phyloP scores from a whole-genome alignment of 2,888 invertebrate genomes.

The Hirtodrosophila histrioides region DNA sequence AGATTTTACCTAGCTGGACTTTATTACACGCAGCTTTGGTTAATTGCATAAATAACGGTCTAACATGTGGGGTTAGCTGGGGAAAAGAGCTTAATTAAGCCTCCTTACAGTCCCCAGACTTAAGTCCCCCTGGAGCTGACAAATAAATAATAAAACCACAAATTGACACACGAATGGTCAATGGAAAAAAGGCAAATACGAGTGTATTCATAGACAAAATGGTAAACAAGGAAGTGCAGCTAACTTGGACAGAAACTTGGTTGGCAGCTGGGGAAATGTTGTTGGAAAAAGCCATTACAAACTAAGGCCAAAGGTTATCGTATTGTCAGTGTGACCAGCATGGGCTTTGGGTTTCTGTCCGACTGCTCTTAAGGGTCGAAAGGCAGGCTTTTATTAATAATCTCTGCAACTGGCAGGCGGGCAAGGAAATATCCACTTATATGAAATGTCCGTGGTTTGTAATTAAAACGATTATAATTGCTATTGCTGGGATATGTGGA shows the following conservation, averaged over 20 bases:
- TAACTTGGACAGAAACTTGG: constrained; percentile 8
- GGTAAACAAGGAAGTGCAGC: constrained; percentile 51
- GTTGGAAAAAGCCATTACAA: constrained; percentile 45
- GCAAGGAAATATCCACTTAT: constrained; percentile 54
- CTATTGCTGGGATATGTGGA: constrained; percentile 26
- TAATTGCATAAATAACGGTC: constrained; percentile 76
- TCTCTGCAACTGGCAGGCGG: constrained; percentile 23
- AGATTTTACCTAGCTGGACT: constrained; percentile 71
- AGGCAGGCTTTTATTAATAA: constrained; percentile 55
- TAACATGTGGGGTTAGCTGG: constrained; percentile 1
- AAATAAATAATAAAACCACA: constrained; percentile 79
- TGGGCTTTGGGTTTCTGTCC: constrained; percentile 4
- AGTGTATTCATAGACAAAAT: constrained; percentile 32
- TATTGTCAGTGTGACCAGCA: constrained; percentile 31
- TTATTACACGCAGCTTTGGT: constrained; percentile 75
- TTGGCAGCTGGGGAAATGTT: constrained; percentile 9
- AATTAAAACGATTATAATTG: constrained; percentile 73
- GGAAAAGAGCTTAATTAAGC: constrained; percentile 65
- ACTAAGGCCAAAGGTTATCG: constrained; percentile 63
- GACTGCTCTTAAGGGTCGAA: constrained; percentile 10
- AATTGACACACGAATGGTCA: constrained; percentile 67
- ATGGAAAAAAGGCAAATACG: constrained; percentile 37
- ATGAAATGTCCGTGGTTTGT: constrained; percentile 51
- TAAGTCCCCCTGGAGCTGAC: constrained; percentile 65
- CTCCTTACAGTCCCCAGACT: constrained; percentile 34